Evolutionary conservation across 2,113 vertebrate genomes (phyloP), one percentile per base, ranked within the genome.

Genomic region (Oenanthe melanoleuca): DNA sequence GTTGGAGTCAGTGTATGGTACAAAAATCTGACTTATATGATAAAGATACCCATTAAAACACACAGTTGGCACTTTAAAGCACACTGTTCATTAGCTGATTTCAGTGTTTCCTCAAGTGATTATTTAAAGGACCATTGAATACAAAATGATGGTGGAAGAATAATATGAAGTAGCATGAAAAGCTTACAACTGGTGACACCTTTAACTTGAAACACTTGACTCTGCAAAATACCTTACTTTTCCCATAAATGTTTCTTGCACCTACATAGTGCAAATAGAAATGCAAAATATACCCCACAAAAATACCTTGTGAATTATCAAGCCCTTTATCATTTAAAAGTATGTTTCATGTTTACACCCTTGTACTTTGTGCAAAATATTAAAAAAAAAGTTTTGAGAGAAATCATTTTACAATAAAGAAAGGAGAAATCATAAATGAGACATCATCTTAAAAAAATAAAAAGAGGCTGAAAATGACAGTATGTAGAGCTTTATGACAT

Each of bases 61-160:
- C 29, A 50, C 0, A 1, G 11, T 12, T 63, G 38, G 47, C 52
- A 78, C 52, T 85, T 70, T 33, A 79, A 81, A 78, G 9, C 23
- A 59, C n/a, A 52, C 17, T 53, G 31, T 57, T 89, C 60, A n/a
- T 83, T 86, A 94, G 33, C 37, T 78, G 73, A 87, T 84, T 93
- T 89, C 34, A 75, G 33, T 42, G 18, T 81, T 92, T 81, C 57
- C 47, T 84, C 25, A 84, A 84, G 79, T 85, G 71, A 67, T 92
- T 81, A 90, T 93, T 85, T 79, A 79, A 89, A 93, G 71, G 66
- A 85, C 28, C 38, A 70, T 74, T 26, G 55, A 86, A 87, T n/a
- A 40, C n/a, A 63, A 93, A 93, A 69, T 88, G 9, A 88, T 33
- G 8, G 56, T 60, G 38, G 52, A 29, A 85, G 74, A 78, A 85